Base-by-base conservation (phyloP, 2,113 vertebrate genomes). In the Indri indri region DNA sequence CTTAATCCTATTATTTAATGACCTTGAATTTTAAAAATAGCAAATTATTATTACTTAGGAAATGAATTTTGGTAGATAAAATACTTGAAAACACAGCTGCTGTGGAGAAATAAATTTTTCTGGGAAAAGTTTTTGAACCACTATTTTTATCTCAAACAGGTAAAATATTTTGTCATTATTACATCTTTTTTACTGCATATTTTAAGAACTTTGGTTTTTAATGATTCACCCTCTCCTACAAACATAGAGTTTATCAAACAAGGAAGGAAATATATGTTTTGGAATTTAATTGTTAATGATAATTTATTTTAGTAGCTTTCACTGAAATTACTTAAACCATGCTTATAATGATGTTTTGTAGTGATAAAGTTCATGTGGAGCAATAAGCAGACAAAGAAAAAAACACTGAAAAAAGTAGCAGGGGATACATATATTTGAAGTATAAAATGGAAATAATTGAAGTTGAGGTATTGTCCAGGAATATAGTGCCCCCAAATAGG, bases 11-110 rank as follows among this genome's bases (percentile, higher is more conserved):
- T 88, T 70, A 71, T 65, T 88, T 87, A 77, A 57, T 90, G 42
- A 54, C 47, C 91, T 40, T 95, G 79, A 85, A 89, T 73, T 88
- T 59, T 30, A 23, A 45, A 94, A 93, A 63, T 16, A 42, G 4
- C 22, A 40, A 81, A 47, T 57, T 77, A 61, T 54, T 80, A 42
- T 95, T 96, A 8, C 14, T 85, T 86, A 77, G 83, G n/a, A 79
- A 96, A 65, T 93, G 77, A 76, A 71, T 88, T 96, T 91, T 71
- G 34, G 17, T 96, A 88, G 83, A 66, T 73, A 42, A 82, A 91
- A 30, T 83, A 76, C 73, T 96, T 90, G 76, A 94, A 91, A 96
- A 70, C 45, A 45, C 81, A 17, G 45, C 32, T 50, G 1, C 4
- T 73, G 32, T 86, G 20, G 25, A 54, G 37, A 81, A 91, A 81